Conservation (phyloP, 2,888 invertebrate species). For the Odontomyia ornata region DNA sequence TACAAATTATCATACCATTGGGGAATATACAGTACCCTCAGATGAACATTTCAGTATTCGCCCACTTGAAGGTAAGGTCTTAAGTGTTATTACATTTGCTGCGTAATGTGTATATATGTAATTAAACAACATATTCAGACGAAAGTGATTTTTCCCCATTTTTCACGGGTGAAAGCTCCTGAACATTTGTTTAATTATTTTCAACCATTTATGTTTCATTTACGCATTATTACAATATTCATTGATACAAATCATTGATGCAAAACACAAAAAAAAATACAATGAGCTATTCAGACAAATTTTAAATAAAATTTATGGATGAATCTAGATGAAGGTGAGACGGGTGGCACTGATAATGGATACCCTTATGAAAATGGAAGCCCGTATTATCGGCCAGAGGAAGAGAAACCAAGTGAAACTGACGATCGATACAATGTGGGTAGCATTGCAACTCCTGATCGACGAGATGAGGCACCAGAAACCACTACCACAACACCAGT, state of each 20-base stretch:
- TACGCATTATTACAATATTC: no score
- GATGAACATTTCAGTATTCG: conserved; percentile 5
- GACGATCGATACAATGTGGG: neutral
- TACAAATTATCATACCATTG: neutral
- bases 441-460: neutral
- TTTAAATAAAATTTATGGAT: no score
- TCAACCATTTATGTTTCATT: no score
- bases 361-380: neutral
- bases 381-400: neutral
- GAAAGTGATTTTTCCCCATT: no score
- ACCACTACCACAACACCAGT: neutral
- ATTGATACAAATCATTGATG: no score
- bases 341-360: neutral
- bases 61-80: conserved; percentile 18
- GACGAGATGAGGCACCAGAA: neutral
- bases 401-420: neutral
- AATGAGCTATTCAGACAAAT: no score
- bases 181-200: no score
- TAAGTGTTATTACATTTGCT: neutral
- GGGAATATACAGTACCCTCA: conserved; percentile 16
- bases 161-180: no score
- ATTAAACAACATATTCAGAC: no score
- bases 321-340: neutral
- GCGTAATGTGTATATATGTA: no score
- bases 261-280: no score